Base-by-base conservation (phyloP, 1,140 invertebrate species). In the Sarcophaga peregrina region DNA sequence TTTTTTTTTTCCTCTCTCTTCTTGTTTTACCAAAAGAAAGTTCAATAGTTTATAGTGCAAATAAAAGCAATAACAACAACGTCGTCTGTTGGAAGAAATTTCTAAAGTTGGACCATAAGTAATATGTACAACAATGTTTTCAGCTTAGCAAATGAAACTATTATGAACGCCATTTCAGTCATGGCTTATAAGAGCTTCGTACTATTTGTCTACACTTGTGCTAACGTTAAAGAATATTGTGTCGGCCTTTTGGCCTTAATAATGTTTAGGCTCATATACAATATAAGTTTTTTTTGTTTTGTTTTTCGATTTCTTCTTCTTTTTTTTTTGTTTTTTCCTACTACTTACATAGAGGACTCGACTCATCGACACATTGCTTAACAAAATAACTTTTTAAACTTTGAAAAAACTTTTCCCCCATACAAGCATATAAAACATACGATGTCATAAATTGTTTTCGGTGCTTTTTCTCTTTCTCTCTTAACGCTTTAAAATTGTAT, bases 41-140 rank as follows among this genome's bases (percentile, higher is more conserved):
- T 76, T 76, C 74, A 76, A 76, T n/a, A 76, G 74, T 76, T 74
- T 76, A 76, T 76, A 76, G 74, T 76, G 74, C 74, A 76, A 76
- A 76, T 76, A 76, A 8, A 48, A 76, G 48, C 13, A 8, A 48
- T 25, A 76, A 76, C 45, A 76, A 45, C 48, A 68, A 17, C 20
- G 48, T 76, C n/a, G n/a, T n/a, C n/a, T n/a, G n/a, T n/a, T n/a
- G n/a, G n/a, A n/a, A n/a, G n/a, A n/a, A n/a, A n/a, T n/a, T n/a
- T n/a, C n/a, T n/a, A n/a, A n/a, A n/a, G n/a, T n/a, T n/a, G n/a
- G n/a, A n/a, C n/a, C n/a, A 75, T 75, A 75, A 8, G n/a, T 68
- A 76, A 48, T 45, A 74, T n/a, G 25, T 13, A 74, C 72, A 74
- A 45, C 72, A 74, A 9, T 74, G 68, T 72, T 37, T 37, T 4